Percentiles rank a stretch among this genome's conserved stretches.
Conservation (phyloP, 2,797 vertebrate species). For the Pseudopleuronectes americanus region DNA sequence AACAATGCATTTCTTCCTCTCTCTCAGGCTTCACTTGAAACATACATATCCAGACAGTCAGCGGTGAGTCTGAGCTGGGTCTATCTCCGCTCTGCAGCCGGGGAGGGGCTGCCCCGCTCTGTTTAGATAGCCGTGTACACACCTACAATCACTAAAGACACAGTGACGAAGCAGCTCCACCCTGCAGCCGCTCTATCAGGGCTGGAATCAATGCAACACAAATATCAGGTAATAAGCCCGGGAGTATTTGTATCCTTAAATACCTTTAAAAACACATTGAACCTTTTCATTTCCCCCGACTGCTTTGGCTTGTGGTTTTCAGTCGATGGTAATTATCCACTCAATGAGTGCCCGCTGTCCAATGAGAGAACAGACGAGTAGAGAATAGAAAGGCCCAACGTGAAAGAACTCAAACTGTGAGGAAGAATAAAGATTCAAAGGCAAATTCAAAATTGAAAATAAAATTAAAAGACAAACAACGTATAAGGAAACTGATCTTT, state of each 20-base stretch:
- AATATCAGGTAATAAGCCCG: slow-evolving; percentile 43
- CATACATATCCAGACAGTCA: slow-evolving; percentile 52
- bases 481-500: background rate
- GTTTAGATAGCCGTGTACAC: slow-evolving; percentile 62
- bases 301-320: background rate
- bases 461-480: background rate
- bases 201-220: slow-evolving; percentile 48
- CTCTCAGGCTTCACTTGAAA: slow-evolving; percentile 51
- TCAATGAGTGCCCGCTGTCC: slow-evolving; percentile 14
- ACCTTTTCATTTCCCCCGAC: slow-evolving; percentile 24
- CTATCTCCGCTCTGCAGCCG: slow-evolving; percentile 69
- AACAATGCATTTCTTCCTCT: too few species aligned
- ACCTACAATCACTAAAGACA: slow-evolving; percentile 64
- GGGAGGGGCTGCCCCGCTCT: slow-evolving; percentile 61
- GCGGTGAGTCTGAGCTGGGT: slow-evolving; percentile 36
- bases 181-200: slow-evolving; percentile 49
- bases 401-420: background rate
- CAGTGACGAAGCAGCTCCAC: slow-evolving; percentile 40
- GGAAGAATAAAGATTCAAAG: background rate
- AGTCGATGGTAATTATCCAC: slow-evolving; percentile 19
- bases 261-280: slow-evolving; percentile 2
- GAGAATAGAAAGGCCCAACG: background rate
- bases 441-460: background rate
- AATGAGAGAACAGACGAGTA: slow-evolving; percentile 18
- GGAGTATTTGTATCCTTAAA: slow-evolving; percentile 25